Evolutionary conservation across 2,888 invertebrate genomes (phyloP), one percentile per base, ranked within the genome.

Genomic region (Parthenolecanium corni): DNA sequence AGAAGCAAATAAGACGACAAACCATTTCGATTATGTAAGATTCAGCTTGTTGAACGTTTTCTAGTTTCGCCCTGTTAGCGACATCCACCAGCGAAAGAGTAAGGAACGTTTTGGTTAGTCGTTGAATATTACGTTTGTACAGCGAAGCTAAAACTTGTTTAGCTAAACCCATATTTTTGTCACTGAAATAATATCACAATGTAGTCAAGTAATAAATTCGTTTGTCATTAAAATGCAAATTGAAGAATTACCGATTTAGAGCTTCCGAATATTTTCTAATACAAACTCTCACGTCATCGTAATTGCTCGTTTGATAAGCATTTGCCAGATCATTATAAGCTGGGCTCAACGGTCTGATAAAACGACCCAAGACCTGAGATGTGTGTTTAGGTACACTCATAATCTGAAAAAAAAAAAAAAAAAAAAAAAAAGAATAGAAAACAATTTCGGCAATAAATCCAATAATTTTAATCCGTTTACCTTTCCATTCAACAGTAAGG

Each of bases 121-220:
- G 82, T 76, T 95, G 93, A 69, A 97, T 97, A 75, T 93, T 95
- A 74, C 94, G 92, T 76, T 94, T 94, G 74, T 91, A 91, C 74
- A 94, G 81, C 66, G 90, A 90, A 67, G 85, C 84, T 54, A 89
- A 77, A 52, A 94, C 92, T 82, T 89, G 79, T 68, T 80, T 80
- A 4, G 79, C 77, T 62, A 81, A 71, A 12, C 81, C 81, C 71
- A 75, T 73, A 69, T 80, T 81, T 62, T 73, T 75, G 68, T 81
- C 80, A 73, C 77, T 73, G 66, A 54, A 58, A 75, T 71, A 64
- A 65, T 46, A 38, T n/a, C 31, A 12, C 18, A 18, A 38, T 44
- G n/a, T 5, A 16, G 20, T 20, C 16, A 54, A 24, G 23, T 24
- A 38, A 61, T 20, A 11, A 38, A 24, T 36, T 47, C 1, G 21